phyloP scores from a whole-genome alignment of 2,113 vertebrate genomes.

The Columba livia region DNA sequence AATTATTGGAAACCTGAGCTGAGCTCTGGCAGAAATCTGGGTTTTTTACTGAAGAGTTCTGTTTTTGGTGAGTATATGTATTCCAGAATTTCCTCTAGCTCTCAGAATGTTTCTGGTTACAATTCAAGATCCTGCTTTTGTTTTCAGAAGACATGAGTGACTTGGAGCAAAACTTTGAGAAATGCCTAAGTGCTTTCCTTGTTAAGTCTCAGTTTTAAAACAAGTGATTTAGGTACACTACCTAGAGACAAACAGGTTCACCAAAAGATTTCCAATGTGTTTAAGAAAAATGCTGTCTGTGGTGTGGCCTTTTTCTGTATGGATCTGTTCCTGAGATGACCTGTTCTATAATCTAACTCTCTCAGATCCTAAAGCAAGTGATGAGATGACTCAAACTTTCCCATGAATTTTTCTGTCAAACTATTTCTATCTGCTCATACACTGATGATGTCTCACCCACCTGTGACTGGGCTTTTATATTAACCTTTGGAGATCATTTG shows the following conservation, averaged over 20 bases:
- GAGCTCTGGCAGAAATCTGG: not conserved
- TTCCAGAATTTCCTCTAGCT: slow-evolving; percentile 36
- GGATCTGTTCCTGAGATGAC: not conserved
- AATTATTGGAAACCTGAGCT: slow-evolving; percentile 9
- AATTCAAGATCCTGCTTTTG: not conserved
- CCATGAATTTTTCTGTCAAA: not conserved
- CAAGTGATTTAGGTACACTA: not conserved
- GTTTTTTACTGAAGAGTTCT: slow-evolving; percentile 17
- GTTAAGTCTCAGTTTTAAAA: not conserved
- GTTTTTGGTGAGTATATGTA: not conserved
- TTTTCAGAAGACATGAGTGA: not conserved
- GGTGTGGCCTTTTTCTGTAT: not conserved
- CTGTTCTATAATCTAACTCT: not conserved
- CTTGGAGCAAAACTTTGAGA: not conserved
- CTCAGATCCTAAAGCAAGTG: not conserved
- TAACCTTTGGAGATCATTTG: not conserved
- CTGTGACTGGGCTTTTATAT: not conserved
- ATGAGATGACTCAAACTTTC: not conserved
- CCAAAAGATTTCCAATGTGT: not conserved
- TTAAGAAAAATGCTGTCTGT: not conserved
- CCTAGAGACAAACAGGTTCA: not conserved
- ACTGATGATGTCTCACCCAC: not conserved
- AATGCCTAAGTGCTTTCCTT: not conserved
- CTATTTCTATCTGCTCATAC: not conserved
- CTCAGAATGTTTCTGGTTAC: not conserved